phyloP scores from a whole-genome alignment of 64 coral and sea anemone genomes.

The Hydrozoanthus tunicans region DNA sequence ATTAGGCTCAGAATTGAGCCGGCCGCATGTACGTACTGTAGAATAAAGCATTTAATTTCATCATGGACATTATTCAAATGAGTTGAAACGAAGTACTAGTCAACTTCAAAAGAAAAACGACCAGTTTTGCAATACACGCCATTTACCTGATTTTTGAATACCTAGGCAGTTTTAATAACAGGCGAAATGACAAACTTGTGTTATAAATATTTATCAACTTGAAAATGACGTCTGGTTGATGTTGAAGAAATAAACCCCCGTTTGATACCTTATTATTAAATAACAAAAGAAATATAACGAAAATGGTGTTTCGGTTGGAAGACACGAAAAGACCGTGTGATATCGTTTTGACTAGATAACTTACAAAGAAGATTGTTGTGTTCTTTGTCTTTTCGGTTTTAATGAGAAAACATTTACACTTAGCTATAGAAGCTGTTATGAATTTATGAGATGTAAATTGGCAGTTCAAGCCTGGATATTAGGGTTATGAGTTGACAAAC shows the following conservation, averaged over 20 bases:
- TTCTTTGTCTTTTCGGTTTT: not conserved
- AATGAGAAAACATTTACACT: conserved; percentile 11
- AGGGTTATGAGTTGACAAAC: not conserved
- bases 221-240: not conserved
- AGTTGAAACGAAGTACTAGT: no score
- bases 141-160: not conserved
- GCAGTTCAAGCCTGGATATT: not conserved
- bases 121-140: not conserved
- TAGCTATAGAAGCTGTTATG: not conserved
- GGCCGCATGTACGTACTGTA: no score
- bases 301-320: not conserved
- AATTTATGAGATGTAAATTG: conserved; percentile 31
- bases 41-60: no score
- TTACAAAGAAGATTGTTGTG: not conserved
- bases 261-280: no score
- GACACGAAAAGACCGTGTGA: not conserved
- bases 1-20: no score
- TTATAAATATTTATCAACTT: conserved; percentile 17
- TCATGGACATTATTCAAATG: no score
- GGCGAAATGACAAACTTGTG: not conserved
- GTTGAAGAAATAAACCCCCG: not conserved
- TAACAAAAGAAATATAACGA: not conserved
- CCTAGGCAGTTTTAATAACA: not conserved
- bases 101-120: no score
- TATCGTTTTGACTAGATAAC: not conserved